Evolutionary conservation across 2,888 invertebrate genomes (phyloP), one percentile per base, ranked within the genome.

Genomic region (Mesodorylaimus sp.): DNA sequence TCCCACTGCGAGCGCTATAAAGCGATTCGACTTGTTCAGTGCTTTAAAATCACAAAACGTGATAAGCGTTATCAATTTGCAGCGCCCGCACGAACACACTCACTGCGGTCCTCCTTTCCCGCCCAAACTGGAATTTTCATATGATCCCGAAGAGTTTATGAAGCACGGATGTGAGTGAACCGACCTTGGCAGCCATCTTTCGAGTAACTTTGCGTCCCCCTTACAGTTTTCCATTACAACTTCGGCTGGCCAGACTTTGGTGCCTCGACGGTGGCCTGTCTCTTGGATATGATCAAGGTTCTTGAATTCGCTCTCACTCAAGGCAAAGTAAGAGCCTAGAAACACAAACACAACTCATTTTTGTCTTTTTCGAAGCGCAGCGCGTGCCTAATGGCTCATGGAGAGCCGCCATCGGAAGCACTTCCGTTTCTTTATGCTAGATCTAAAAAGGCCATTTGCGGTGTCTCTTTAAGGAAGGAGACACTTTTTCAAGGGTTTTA

Each of bases 221-320:
- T 66, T 68, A 27, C 74, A 85, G 85, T 86, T 55, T 86, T 79
- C 68, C 85, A 83, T 69, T 87, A 86, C 74, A 87, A 87, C 71
- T 87, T 83, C 66, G 80, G 80, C 2, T 82, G 73, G 79, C 77
- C 79, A 36, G 86, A 87, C 67, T 86, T 84, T 66, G 82, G 82
- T 0, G 81, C 82, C 51, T 81, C 82, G 0, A 78, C 79, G 2
- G 71, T 83, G 57, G 73, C 76, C 42, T 79, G 79, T 3, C 72
- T 87, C n/a, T 69, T 86, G 56, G 83, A 86, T 63, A 85, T 85
- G 78, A 80, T 84, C n/a, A 85, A 86, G 71, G 86, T 86, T 7
- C 73, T 86, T 61, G 79, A 83, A 36, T 87, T 86, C 67, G 79
- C 83, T 0, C 70, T 83, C 10, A 76, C 79, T 45, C 79, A 84